Evolutionary conservation across 2,888 invertebrate species (phyloP).

Genomic region (Drymonia ruficornis): DNA sequence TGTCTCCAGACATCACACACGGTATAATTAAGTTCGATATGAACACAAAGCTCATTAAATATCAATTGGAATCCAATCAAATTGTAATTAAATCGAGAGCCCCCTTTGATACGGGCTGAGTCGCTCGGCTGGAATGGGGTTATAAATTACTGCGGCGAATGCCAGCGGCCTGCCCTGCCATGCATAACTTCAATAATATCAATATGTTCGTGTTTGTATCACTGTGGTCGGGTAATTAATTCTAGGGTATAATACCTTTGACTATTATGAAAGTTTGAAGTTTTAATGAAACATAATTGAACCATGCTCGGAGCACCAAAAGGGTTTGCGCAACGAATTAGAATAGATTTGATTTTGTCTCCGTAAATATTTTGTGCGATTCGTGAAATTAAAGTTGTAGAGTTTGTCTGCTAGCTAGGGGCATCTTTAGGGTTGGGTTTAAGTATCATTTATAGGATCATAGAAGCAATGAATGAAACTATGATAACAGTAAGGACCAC

Average conservation of each 20-base stretch:
- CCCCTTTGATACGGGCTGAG: slow-evolving; percentile 50
- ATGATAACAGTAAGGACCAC: too few species aligned
- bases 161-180: slow-evolving; percentile 1
- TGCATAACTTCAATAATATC: slow-evolving; percentile 3
- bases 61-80: slow-evolving; percentile 56
- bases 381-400: too few species aligned
- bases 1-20: slow-evolving; percentile 27
- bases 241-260: background rate
- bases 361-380: too few species aligned
- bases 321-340: too few species aligned
- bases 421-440: too few species aligned
- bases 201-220: background rate
- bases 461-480: too few species aligned
- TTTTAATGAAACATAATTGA: too few species aligned
- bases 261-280: background rate
- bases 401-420: too few species aligned
- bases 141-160: slow-evolving; percentile 8
- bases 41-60: slow-evolving; percentile 49
- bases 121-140: slow-evolving; percentile 13
- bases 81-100: slow-evolving; percentile 56
- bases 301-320: too few species aligned
- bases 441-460: too few species aligned
- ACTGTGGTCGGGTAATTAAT: background rate
- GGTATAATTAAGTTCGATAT: slow-evolving; percentile 36
- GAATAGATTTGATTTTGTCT: too few species aligned